Percentiles rank a stretch among this genome's conserved stretches.
Conservation (phyloP, 1,140 invertebrate genomes). For the Tachypleus tridentatus region DNA sequence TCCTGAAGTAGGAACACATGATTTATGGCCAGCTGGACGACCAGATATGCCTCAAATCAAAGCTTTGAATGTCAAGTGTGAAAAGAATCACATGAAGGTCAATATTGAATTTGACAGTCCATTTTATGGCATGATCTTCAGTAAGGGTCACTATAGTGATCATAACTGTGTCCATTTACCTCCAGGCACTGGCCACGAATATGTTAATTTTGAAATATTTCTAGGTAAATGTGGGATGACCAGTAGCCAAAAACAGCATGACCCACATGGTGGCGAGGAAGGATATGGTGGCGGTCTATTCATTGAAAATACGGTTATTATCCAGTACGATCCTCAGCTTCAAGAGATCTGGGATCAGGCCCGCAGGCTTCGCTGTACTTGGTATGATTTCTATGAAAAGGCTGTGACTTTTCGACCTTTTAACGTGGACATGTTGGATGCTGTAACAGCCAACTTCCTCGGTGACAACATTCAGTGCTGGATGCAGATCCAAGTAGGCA, state of each 20-base stretch:
- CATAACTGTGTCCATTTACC: slow-evolving; percentile 80
- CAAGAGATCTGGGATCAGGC: slow-evolving; percentile 69
- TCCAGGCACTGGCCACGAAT: slow-evolving; percentile 72
- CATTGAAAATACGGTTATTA: slow-evolving; percentile 88
- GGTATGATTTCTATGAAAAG: slow-evolving; percentile 93
- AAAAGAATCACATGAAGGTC: slow-evolving; percentile 81
- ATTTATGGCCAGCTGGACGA: slow-evolving; percentile 21
- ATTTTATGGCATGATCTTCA: slow-evolving; percentile 93
- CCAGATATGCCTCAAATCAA: slow-evolving; percentile 25
- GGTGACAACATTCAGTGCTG: slow-evolving; percentile 90
- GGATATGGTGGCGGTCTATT: slow-evolving; percentile 45
- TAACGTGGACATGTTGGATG: slow-evolving; percentile 80
- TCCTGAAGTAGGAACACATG: neutral
- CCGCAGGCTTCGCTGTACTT: slow-evolving; percentile 74
- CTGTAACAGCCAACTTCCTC: slow-evolving; percentile 84
- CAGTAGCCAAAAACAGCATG: slow-evolving; percentile 37
- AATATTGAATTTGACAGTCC: slow-evolving; percentile 83
- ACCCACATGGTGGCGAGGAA: slow-evolving; percentile 68
- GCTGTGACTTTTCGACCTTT: slow-evolving; percentile 85
- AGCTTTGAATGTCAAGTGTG: slow-evolving; percentile 75
- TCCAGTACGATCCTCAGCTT: slow-evolving; percentile 88
- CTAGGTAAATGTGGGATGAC: slow-evolving; percentile 44
- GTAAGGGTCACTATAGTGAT: slow-evolving; percentile 74
- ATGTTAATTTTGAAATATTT: slow-evolving; percentile 83
- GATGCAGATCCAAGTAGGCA: slow-evolving; percentile 94